phyloP scores from a whole-genome alignment of 2,113 vertebrate species.

The Pomatostomus ruficeps region DNA sequence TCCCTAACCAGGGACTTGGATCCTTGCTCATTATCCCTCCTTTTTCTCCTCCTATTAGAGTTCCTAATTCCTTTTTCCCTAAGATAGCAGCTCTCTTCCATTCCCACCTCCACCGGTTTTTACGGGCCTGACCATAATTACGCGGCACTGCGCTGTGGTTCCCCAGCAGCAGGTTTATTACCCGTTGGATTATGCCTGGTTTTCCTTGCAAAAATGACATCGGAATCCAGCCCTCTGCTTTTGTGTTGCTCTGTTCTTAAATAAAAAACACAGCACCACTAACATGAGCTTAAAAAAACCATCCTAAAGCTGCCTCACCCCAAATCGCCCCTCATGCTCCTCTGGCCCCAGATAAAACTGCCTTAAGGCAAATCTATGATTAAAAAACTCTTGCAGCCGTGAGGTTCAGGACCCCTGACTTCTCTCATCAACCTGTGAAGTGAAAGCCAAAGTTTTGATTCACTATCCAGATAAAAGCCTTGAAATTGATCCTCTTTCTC shows the following conservation, averaged over 20 bases:
- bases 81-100: background rate
- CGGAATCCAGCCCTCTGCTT: background rate
- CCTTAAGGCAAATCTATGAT: background rate
- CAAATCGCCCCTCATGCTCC: rapidly evolving
- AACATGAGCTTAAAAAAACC: background rate
- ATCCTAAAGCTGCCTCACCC: background rate
- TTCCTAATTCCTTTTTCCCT: background rate
- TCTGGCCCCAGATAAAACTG: background rate
- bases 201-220: background rate
- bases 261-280: background rate
- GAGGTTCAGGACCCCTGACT: background rate
- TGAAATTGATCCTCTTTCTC: background rate
- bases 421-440: background rate
- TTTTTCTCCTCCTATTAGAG: background rate
- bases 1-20: background rate
- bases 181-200: background rate
- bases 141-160: background rate
- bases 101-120: background rate
- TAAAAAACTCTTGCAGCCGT: background rate
- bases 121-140: background rate
- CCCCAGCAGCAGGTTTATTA: background rate
- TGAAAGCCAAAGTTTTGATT: background rate
- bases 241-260: background rate
- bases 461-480: background rate
- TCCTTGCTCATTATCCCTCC: background rate